Base-by-base conservation (phyloP, 2,113 vertebrate genomes). In the Pseudopipra pipra region DNA sequence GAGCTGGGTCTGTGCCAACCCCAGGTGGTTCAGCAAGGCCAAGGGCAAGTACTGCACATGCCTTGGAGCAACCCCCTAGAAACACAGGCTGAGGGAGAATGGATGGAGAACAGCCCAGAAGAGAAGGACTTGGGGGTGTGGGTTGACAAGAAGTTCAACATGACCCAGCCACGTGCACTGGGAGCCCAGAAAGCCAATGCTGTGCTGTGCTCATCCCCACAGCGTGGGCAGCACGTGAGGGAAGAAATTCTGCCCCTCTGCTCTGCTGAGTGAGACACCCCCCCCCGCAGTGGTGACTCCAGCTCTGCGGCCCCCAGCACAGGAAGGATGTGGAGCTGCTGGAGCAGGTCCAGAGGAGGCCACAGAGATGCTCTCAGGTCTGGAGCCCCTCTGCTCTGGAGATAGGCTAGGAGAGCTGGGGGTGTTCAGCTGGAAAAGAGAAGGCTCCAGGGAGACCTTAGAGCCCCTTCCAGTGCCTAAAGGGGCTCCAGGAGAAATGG, bases 121-220 rank as follows among this genome's bases (percentile, higher is more conserved):
- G 49, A 12, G 41, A 71, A 87, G 24, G 8, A 49, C 30, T 5
- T 47, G 6, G 20, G n/a, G 8, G 4, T 5, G 16, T 31, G 41
- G 35, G 17, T 18, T 51, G 43, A 73, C 51, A 56, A n/a, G n/a
- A 54, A 65, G 49, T 21, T 80, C 67, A 80, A 14, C 35, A 7
- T 7, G 51, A 44, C 1, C 0, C 41, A 25, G 66, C 16, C 49
- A 12, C 0, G 0, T 71, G 65, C 28, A 35, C 24, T 35, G 30
- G 20, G 33, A 9, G 19, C 15, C n/a, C 74, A 55, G 41, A 41
- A 63, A 71, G 28, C 49, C 49, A 55, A 30, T 1, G 1, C 56
- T 25, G 19, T 16, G 22, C 74, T 44, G 37, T 39, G 12, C 39
- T 24, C 28, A 62, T 10, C 22, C 46, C 19, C 23, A 62, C 18